Evolutionary conservation across 2,888 invertebrate genomes (phyloP), one percentile per base, ranked within the genome.

Genomic region (Folsomia candida): DNA sequence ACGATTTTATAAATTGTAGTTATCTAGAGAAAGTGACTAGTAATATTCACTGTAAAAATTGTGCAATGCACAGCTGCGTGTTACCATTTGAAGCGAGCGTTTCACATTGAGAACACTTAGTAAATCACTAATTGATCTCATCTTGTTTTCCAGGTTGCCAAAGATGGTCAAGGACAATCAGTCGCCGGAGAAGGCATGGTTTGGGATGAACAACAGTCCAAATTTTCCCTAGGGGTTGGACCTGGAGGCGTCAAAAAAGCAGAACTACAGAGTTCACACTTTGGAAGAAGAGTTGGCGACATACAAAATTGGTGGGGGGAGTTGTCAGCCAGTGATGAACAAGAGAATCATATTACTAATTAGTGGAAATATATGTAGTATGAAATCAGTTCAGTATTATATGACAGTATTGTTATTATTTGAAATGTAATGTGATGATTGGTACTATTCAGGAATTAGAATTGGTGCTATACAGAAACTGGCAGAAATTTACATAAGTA

Each of bases 301-400:
- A 76, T 80, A 68, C 28, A 77, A 27, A 72, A 74, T 25, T 80
- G 80, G 80, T 80, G 80, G 80, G 76, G 74, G 20, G 76, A 76
- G 63, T 71, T 74, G 59, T 93, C 93, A 93, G 92, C 92, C 83
- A 94, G 94, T 84, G 93, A 94, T 84, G 94, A 94, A 84, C 29
- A 69, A 9, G 57, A 70, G 26, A 59, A 25, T 25, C 25, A 24
- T 11, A 20, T 59, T 59, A 26, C 14, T 47, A 47, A 47, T 47
- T 47, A 14, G 11, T 14, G 14, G 14, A 47, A 47, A 47, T 47
- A 14, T 14, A 47, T 9, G 47, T 47, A 14, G 14, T 11, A 47
- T 47, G 14, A 47, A 47, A 47, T 14, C n/a, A n/a, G n/a, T 20
- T 22, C 54, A 54, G 22, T 20, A 18, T 22, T 54, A 54, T 6